Evolutionary conservation across 2,113 vertebrate species (phyloP), one percentile per base, ranked within the genome.

Genomic region (Lanius ludovicianus): DNA sequence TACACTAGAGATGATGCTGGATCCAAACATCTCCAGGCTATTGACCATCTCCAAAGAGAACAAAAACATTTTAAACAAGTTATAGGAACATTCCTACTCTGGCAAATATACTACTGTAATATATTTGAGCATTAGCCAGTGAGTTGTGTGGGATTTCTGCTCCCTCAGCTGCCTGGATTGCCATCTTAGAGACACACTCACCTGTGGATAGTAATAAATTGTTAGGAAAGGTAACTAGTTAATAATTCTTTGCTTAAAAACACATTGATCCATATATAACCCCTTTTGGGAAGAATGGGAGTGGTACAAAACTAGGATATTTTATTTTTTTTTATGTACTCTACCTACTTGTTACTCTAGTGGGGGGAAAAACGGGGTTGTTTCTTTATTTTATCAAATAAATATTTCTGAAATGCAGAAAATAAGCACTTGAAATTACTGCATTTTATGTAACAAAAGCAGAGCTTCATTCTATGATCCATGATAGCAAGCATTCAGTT

Each of bases 351-450:
- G 4, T 70, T 67, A 77, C 18, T 15, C 5, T 7, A 6, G 4
- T 9, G 7, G 12, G 3, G 4, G 2, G 1, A 8, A 8, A 33
- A 33, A 4, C 7, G 10, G 13, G 13, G 19, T 63, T 57, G 28
- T 49, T 79, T 63, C 12, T 73, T 78, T 33, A 42, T 82, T 57
- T 88, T 15, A 35, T 56, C 27, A 87, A 50, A 56, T 2, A 76
- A 22, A 7, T 84, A 62, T 62, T 57, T 77, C 13, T 69, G 37
- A 64, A 92, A 90, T 41, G 23, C 19, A 67, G 35, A 53, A 27
- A 77, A n/a, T 60, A 88, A 90, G 88, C 25, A 22, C 2, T 46
- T 76, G 13, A 88, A 86, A 73, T 76, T 15, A 18, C 17, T 65
- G 15, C 7, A 41, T 52, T 90, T 90, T 79, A 30, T 44, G 21